Evolutionary conservation across 1,140 invertebrate genomes (phyloP), one percentile per base, ranked within the genome.

Genomic region (Microplitis mediator): DNA sequence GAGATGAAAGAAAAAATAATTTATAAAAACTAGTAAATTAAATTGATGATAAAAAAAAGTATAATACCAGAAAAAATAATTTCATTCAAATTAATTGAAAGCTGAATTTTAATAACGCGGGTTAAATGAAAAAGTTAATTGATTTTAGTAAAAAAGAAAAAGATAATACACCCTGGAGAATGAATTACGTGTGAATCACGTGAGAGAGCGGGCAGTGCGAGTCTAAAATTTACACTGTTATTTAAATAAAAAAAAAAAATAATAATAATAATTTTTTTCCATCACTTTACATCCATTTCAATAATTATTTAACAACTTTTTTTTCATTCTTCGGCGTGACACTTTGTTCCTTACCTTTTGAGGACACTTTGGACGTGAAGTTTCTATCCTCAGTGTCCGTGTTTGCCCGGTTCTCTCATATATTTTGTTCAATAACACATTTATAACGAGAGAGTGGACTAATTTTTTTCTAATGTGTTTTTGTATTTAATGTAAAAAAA

Each of bases 201-300:
- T 79, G 82, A 85, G 83, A 85, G 82, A 85, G 82, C 82, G 82
- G 82, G 79, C 82, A 83, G 81, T 83, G 82, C 82, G 77, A 85
- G 79, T 79, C 76, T 73, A 64, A 71, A 67, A 58, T 67, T 60
- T 69, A 71, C 61, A 63, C 54, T 65, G 79, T 75, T 60, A 58
- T 64, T 70, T 69, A 23, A 32, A 45, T 8, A 45, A 45, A 45
- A 45, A 11, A 45, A 45, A 45, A 45, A 45, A 45, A 11, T 5
- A 39, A 39, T 50, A 50, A 8, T 11, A 64, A 62, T 77, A 60
- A 66, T 77, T 73, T 77, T 70, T 62, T 73, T 65, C 77, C 76
- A 60, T 58, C 64, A 69, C 39, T 70, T 58, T 68, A 16, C 66
- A 51, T 60, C 35, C 11, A 71, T 71, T 56, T 54, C 75, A 75